Percentiles rank a stretch among this genome's conserved stretches.
Conservation (phyloP, 2,113 vertebrate species). For the Oncorhynchus keta region DNA sequence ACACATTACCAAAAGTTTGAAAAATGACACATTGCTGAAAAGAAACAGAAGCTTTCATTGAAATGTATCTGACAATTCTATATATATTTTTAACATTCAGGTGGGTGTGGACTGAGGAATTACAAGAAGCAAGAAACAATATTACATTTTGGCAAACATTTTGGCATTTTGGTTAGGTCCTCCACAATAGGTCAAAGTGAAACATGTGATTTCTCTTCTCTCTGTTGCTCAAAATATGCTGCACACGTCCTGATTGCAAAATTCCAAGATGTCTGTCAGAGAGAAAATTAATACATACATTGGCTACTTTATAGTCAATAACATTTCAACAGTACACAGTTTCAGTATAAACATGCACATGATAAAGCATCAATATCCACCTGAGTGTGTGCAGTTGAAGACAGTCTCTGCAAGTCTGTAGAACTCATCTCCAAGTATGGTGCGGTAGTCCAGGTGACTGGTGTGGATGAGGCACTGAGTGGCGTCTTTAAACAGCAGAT, state of each 20-base stretch:
- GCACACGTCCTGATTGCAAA: constrained; percentile 76
- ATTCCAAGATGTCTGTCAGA: constrained; percentile 72
- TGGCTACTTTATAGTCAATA: too few relatives aligned
- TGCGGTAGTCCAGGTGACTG: constrained; percentile 74
- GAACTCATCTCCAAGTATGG: constrained; percentile 81
- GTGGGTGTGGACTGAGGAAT: not conserved
- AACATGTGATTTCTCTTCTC: not conserved
- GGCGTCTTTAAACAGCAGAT: constrained; percentile 87
- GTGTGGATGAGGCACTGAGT: constrained; percentile 78
- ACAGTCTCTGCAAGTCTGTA: constrained; percentile 72
- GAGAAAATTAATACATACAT: constrained; percentile 18
- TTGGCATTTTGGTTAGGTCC: not conserved
- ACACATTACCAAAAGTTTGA: not conserved
- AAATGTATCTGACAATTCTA: not conserved
- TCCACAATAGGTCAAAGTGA: not conserved
- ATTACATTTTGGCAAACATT: not conserved
- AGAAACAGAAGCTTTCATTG: too few relatives aligned
- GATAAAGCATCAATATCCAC: constrained; percentile 54
- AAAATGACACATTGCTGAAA: not conserved
- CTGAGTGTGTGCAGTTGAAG: constrained; percentile 84
- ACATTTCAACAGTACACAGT: too few relatives aligned
- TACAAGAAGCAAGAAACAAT: not conserved
- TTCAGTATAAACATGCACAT: not conserved
- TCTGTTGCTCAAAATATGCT: constrained; percentile 63
- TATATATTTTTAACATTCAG: not conserved